Base-by-base conservation (phyloP, 1,140 invertebrate genomes). In the Bradysia coprophila region DNA sequence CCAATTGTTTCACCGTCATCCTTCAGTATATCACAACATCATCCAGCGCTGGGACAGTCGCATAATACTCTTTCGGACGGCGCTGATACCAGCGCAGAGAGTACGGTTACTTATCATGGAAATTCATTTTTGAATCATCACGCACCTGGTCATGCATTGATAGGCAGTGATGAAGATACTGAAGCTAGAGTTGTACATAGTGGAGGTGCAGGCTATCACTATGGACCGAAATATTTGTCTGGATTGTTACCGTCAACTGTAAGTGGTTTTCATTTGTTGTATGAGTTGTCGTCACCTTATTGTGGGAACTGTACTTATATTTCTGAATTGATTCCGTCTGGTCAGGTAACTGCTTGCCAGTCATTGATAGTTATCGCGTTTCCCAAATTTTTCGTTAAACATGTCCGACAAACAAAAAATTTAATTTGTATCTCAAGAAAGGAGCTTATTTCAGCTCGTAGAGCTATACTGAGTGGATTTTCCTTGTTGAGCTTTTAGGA, bases 21-120 rank as follows among this genome's bases (percentile, higher is more conserved):
- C 13, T 59, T 53, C 41, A 57, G 51, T 40, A 37, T 59, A 4
- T 54, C 56, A 38, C 57, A 59, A 39, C 57, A 54, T 18, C 57
- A 59, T 48, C 57, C 57, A 10, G 55, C 54, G 20, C 36, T 43
- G 11, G 45, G 44, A 16, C 33, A 36, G 5, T 16, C 9, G 9
- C 6, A 36, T 5, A 36, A 36, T 36, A 5, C 33, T 5, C 5
- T 36, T 36, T 36, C 10, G 10, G 9, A 36, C n/a, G 18, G 5
- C 6, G 33, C 5, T 16, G 18, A 5, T 16, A 9, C 15, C 6
- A 9, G 10, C 4, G 10, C 15, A 5, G 15, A n/a, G 10, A 36
- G 15, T 36, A 11, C 9, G n/a, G 15, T 36, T 36, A n/a, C 9
- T 5, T 36, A 28, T 36, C 33, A 36, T 9, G 15, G 15, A 36